phyloP scores from a whole-genome alignment of 2,113 vertebrate genomes.

The Poeciliopsis prolifica region DNA sequence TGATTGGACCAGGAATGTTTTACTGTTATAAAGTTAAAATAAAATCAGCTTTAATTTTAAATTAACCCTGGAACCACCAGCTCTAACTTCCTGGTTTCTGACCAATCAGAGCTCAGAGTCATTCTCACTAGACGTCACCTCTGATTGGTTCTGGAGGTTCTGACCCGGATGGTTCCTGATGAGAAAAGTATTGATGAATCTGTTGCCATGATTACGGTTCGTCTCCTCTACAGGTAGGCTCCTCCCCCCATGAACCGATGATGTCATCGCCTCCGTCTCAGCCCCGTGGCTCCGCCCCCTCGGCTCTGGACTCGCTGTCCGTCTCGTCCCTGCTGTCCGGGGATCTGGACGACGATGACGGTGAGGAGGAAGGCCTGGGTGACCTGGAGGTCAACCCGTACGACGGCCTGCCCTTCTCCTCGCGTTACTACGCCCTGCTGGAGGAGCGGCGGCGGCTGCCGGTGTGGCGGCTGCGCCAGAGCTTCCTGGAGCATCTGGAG shows the following conservation, averaged over 20 bases:
- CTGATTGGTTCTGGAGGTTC: too few species aligned
- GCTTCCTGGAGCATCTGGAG: constrained; percentile 88
- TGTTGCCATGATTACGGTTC: too few species aligned
- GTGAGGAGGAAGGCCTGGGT: constrained; percentile 51
- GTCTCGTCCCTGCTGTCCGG: constrained; percentile 77
- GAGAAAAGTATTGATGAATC: too few species aligned
- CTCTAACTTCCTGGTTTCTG: too few species aligned
- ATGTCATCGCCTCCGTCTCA: constrained; percentile 66
- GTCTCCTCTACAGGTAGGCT: constrained; percentile 53
- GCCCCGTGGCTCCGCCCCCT: neutral
- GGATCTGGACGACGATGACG: constrained; percentile 68
- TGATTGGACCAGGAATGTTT: too few species aligned
- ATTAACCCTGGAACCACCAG: too few species aligned
- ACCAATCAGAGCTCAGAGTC: too few species aligned
- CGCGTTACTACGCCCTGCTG: constrained; percentile 89
- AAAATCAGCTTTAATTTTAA: too few species aligned
- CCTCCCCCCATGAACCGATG: constrained; percentile 4
- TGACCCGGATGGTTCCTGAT: too few species aligned
- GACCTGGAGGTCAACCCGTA: constrained; percentile 96
- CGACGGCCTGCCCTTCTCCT: constrained; percentile 93
- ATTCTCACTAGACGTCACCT: too few species aligned
- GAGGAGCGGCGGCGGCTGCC: constrained; percentile 83
- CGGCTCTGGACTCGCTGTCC: constrained; percentile 75
- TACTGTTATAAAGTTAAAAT: too few species aligned
- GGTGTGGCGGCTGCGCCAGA: constrained; percentile 84